phyloP scores from a whole-genome alignment of 2,113 vertebrate species.

The Gadus macrocephalus region DNA sequence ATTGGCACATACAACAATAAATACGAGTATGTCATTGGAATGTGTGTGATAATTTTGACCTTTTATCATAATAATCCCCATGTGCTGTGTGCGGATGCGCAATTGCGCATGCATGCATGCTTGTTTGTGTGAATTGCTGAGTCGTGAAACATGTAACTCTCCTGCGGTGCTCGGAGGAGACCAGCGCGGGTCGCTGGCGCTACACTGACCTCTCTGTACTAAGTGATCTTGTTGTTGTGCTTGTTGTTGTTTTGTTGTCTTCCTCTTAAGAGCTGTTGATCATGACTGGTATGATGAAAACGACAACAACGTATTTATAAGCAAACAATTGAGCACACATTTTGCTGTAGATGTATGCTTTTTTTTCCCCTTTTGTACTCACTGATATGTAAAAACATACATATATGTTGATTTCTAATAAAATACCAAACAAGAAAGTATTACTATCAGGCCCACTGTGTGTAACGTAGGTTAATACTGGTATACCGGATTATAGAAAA shows the following conservation, averaged over 20 bases:
- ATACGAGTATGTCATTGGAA: neutral
- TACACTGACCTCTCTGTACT: neutral
- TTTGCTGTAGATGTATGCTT: constrained; percentile 43
- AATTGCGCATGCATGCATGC: too few species aligned
- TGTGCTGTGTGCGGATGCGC: too few species aligned
- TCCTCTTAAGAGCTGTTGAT: constrained; percentile 25
- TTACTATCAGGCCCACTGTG: neutral
- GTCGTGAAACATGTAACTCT: too few species aligned
- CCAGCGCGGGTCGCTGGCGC: constrained; percentile 71
- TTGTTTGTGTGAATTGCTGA: too few species aligned
- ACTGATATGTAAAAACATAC: constrained; percentile 50
- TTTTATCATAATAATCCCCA: too few species aligned
- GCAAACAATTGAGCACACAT: constrained; percentile 27
- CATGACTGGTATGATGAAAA: constrained; percentile 6
- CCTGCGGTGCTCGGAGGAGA: neutral
- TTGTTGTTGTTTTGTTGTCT: constrained; percentile 21
- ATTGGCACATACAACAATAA: neutral
- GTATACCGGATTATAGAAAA: too few species aligned
- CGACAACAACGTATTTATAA: constrained; percentile 46
- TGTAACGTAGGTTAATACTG: too few species aligned
- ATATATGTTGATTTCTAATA: constrained; percentile 51
- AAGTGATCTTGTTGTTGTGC: neutral
- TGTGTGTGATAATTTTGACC: neutral
- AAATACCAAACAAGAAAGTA: constrained; percentile 25
- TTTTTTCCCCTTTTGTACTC: constrained; percentile 30